A percentile compares a stretch with the other conserved stretches of the same genome.
Evolutionary conservation across 2,888 invertebrate genomes (phyloP).

Genomic region (Malthinus seriepunctatus): DNA sequence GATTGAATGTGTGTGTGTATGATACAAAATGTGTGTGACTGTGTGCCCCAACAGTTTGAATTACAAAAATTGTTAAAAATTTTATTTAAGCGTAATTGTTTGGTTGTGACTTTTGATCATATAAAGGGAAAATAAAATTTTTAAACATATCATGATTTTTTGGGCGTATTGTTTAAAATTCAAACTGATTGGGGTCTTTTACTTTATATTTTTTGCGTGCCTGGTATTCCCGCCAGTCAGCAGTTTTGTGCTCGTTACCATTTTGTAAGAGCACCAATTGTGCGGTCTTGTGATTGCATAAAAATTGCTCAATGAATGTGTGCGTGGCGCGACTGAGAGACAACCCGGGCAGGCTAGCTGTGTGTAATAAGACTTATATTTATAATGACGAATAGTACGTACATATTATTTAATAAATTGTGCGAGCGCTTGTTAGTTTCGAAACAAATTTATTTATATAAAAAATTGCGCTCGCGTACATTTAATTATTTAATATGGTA

Average conservation of each 20-base stretch:
- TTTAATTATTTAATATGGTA: slow-evolving; percentile 6
- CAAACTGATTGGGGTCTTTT: slow-evolving; percentile 46
- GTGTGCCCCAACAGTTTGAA: slow-evolving; percentile 48
- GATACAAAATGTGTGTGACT: slow-evolving; percentile 43
- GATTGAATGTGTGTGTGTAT: slow-evolving; percentile 41
- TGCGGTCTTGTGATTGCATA: slow-evolving; percentile 17
- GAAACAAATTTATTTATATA: not conserved
- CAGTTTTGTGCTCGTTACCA: slow-evolving; percentile 51
- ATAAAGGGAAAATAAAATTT: slow-evolving; percentile 4
- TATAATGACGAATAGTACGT: slow-evolving; percentile 8
- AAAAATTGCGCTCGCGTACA: not conserved
- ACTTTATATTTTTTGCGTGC: slow-evolving; percentile 46
- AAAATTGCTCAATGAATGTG: slow-evolving; percentile 43
- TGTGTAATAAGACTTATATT: slow-evolving; percentile 41
- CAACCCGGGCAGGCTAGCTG: slow-evolving; percentile 58
- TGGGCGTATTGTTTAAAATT: slow-evolving; percentile 33
- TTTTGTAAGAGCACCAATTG: slow-evolving; percentile 34
- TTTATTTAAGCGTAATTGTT: not conserved
- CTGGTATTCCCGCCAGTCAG: slow-evolving; percentile 50
- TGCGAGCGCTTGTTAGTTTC: slow-evolving; percentile 4
- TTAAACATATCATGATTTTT: slow-evolving; percentile 17
- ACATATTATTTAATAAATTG: slow-evolving; percentile 10
- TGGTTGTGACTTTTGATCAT: not conserved
- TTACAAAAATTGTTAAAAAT: not conserved
- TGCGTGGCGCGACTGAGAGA: slow-evolving; percentile 54